Base-by-base conservation (phyloP, 2,113 vertebrate species). In the Sander vitreus region DNA sequence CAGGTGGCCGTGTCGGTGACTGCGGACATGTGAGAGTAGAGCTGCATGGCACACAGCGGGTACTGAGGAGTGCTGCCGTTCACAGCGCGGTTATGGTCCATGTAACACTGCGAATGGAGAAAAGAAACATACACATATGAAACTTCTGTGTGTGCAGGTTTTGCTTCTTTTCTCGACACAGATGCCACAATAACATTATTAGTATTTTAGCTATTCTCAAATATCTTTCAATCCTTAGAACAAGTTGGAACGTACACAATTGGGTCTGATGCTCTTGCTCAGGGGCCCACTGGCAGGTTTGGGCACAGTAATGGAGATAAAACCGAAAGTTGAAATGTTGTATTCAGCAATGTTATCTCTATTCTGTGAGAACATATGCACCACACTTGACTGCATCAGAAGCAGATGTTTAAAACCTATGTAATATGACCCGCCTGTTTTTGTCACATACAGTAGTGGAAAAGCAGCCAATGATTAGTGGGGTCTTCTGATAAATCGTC, bases 21-120 rank as follows among this genome's bases (percentile, higher is more conserved):
- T 0, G 98, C 98, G 0, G 96, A 96, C 98, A 99, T 99, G 95
- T 97, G 97, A 0, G 98, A 96, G 80, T 89, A 97, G 0, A 99
- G 96, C 96, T 99, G 96, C 97, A 99, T 97, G 58, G 98, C 97
- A 0, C 98, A 99, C 1, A 99, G 95, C 0, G 98, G 98, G 83
- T 97, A 97, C 69, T 70, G 23, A 0, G 97, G 97, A 0, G 6
- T 76, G 0, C 94, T 93, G 48, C 95, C 96, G 0, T 95, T 97
- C 19, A 54, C 55, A 0, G 90, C 88, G 0, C 84, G 73, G 21
- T 99, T 99, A 75, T 99, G 97, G 1, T 96, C 94, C 7, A 90
- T 85, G 50, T 95, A 98, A 87, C 97, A 99, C 97, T 99, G 85
- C 3, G 16, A 13, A 82, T 0, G 6, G 2, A 78, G 13, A 72